Evolutionary conservation across 35 echinoderm and acorn worm species (phyloP), one percentile per base, ranked within the genome.

Genomic region (Ptychodera flava): DNA sequence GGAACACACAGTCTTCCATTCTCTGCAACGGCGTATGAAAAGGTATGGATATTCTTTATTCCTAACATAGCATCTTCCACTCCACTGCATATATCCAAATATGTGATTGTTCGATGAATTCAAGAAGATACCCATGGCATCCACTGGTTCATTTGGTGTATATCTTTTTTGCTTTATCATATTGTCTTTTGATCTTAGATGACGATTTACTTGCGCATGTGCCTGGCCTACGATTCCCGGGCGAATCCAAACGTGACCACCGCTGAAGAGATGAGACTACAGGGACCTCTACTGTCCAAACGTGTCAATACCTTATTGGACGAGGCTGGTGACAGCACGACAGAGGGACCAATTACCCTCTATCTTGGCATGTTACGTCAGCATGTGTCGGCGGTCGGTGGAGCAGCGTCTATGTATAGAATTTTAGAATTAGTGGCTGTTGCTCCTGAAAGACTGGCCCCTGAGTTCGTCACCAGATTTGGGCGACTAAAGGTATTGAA

Each of bases 1-100:
- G 94, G 94, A 33, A 88, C 89, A 15, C 92, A 87, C 85, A 92
- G 37, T 34, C 87, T 97, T 15, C 94, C 94, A 28, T 97, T 97
- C 78, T 81, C 64, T n/a, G 88, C 94, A 14, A 38, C 76, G 0
- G 79, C 88, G 1, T 97, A 88, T 83, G 91, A 97, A 80, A 92
- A 93, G 94, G 94, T 97, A 88, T 64, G 45, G 6, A 6, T 64
- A 64, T n/a, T n/a, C n/a, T n/a, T n/a, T n/a, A n/a, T n/a, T n/a
- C n/a, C n/a, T n/a, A n/a, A n/a, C n/a, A n/a, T n/a, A n/a, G n/a
- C n/a, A n/a, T n/a, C n/a, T n/a, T n/a, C n/a, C n/a, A n/a, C n/a
- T n/a, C n/a, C n/a, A n/a, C n/a, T n/a, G n/a, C n/a, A n/a, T n/a
- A n/a, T n/a, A n/a, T n/a, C n/a, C n/a, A n/a, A n/a, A n/a, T n/a